phyloP scores from a whole-genome alignment of 1,140 invertebrate species.

The Panulirus ornatus region DNA sequence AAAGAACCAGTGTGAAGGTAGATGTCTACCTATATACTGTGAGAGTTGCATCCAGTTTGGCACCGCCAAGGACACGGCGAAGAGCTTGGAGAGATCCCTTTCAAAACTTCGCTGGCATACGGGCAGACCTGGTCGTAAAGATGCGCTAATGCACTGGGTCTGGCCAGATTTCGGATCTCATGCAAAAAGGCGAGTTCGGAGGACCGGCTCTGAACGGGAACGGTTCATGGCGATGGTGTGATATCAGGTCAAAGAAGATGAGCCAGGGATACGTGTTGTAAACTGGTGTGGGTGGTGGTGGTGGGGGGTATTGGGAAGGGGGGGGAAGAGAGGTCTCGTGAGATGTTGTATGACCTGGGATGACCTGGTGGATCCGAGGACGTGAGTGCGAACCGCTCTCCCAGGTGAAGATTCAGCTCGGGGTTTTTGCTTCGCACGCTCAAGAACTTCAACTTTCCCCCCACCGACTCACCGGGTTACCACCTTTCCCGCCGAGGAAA shows the following conservation, averaged over 20 bases:
- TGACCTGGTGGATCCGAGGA: slow-evolving; percentile 23
- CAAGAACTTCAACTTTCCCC: slow-evolving; percentile 54
- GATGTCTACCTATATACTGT: too few relatives aligned
- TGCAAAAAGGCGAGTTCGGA: neutral
- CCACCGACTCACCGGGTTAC: slow-evolving; percentile 38
- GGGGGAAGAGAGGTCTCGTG: neutral
- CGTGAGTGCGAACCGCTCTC: slow-evolving; percentile 26
- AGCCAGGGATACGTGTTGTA: neutral
- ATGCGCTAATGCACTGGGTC: neutral
- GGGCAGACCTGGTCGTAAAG: neutral
- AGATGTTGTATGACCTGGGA: slow-evolving; percentile 31
- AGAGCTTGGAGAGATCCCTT: neutral
- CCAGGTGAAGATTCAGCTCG: slow-evolving; percentile 27
- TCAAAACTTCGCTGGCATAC: neutral
- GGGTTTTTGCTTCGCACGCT: slow-evolving; percentile 37
- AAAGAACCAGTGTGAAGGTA: neutral
- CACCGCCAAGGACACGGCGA: neutral
- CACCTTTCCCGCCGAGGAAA: slow-evolving; percentile 44
- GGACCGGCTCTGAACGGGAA: neutral
- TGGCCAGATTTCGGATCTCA: neutral
- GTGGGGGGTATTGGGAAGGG: neutral
- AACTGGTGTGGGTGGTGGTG: neutral
- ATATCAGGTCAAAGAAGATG: neutral
- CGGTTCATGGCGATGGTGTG: neutral
- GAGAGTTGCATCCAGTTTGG: neutral